Conservation (phyloP, 1,140 invertebrate genomes). For the Nasonia vitripennis region DNA sequence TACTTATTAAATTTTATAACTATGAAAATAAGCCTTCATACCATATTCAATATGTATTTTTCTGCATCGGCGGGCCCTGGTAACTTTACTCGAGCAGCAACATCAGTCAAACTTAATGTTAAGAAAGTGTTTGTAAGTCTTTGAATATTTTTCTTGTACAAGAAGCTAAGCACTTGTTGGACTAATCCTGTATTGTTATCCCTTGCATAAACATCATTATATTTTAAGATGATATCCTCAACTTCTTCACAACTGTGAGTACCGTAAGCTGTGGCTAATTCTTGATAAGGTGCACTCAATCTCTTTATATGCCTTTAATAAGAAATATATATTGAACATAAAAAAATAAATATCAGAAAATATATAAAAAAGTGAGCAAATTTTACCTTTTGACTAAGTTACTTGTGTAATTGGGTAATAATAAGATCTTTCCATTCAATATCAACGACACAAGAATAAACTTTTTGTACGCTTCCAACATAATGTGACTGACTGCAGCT, state of each 20-base stretch:
- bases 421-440: slow-evolving; percentile 88
- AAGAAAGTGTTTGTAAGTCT: slow-evolving; percentile 97
- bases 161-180: slow-evolving; percentile 89
- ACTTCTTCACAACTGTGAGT: slow-evolving; percentile 86
- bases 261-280: slow-evolving; percentile 88
- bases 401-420: slow-evolving; percentile 92
- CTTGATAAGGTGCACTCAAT: slow-evolving; percentile 92
- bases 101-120: slow-evolving; percentile 94
- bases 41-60: slow-evolving; percentile 96
- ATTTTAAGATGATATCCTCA: slow-evolving; percentile 83
- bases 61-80: slow-evolving; percentile 91
- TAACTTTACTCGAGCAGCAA: slow-evolving; percentile 92
- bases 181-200: slow-evolving; percentile 90
- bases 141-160: slow-evolving; percentile 98
- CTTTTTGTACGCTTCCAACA: slow-evolving; percentile 98
- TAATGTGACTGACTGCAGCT: slow-evolving; percentile 95
- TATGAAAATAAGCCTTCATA: slow-evolving; percentile 63
- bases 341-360: background rate
- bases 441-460: slow-evolving; percentile 94
- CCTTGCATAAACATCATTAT: slow-evolving; percentile 87
- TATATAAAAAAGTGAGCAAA: background rate
- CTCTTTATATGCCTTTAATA: slow-evolving; percentile 89
- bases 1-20: background rate
- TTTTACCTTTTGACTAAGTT: slow-evolving; percentile 83
- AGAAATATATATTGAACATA: slow-evolving; percentile 19